Conservation (phyloP, 2,113 vertebrate species). For the Erpornis zantholeuca region DNA sequence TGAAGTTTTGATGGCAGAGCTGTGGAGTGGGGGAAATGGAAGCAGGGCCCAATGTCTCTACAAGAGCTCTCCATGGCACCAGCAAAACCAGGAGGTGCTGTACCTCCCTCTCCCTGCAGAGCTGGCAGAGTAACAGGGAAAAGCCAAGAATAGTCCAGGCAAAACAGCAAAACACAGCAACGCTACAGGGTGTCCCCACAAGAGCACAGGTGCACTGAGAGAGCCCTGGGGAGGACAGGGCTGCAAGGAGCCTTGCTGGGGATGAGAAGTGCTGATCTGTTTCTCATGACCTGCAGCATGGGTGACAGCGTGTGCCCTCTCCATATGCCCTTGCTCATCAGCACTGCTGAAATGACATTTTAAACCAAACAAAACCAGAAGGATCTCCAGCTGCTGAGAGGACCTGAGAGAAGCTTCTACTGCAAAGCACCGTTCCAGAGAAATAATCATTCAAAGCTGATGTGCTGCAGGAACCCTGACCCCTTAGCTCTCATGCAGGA, state of each 20-base stretch:
- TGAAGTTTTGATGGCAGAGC: not conserved
- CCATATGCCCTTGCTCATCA: not conserved
- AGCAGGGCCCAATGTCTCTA: not conserved
- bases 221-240: rapidly evolving
- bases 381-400: not conserved
- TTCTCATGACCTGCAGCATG: not conserved
- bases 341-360: not conserved
- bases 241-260: not conserved
- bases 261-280: not conserved
- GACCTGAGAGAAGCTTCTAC: not conserved
- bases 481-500: not conserved
- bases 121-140: not conserved
- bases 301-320: not conserved
- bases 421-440: not conserved
- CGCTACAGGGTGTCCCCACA: rapidly evolving
- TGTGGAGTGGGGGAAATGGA: not conserved
- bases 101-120: not conserved
- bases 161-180: not conserved
- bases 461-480: not conserved
- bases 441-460: not conserved
- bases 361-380: not conserved
- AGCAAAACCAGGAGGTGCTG: not conserved
- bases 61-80: not conserved
- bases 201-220: not conserved
- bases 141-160: rapidly evolving